Percentiles rank a stretch among this genome's conserved stretches.
These are phyloP conservation scores for Aspidiotus destructor DNA, from an alignment of 2,888 invertebrate species.

Conservation along the genomic window DNA sequence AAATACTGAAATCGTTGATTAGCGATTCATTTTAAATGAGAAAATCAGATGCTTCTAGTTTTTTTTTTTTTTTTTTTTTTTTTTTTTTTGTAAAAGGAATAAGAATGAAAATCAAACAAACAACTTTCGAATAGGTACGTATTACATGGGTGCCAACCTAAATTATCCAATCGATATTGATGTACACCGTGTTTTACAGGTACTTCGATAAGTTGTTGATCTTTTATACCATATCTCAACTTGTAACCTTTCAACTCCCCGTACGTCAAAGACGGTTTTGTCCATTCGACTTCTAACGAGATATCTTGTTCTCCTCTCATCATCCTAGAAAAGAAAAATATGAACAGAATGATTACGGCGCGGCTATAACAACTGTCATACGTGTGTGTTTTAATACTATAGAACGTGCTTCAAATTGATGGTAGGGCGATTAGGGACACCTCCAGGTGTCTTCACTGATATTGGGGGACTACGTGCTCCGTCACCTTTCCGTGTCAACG, in stretches of 20 bases:
- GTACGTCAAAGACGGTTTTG: conserved; percentile 75
- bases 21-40: too few relatives aligned
- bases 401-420: conserved; percentile 63
- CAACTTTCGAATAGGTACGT: too few relatives aligned
- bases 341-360: not conserved
- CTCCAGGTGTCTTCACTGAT: conserved; percentile 82
- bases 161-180: conserved; percentile 62
- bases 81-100: too few relatives aligned
- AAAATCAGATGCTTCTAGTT: too few relatives aligned
- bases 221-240: conserved; percentile 75
- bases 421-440: conserved; percentile 76
- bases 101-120: too few relatives aligned
- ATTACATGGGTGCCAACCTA: conserved; percentile 43
- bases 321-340: conserved; percentile 48
- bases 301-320: conserved; percentile 78
- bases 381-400: too few relatives aligned
- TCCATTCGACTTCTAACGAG: conserved; percentile 81
- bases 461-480: conserved; percentile 83
- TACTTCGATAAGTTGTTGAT: conserved; percentile 61
- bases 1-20: too few relatives aligned
- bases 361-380: too few relatives aligned
- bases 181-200: conserved; percentile 52
- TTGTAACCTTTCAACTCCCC: conserved; percentile 82
- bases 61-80: too few relatives aligned
- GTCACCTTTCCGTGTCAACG: conserved; percentile 91